A percentile compares a stretch with the other conserved stretches of the same genome.
These are phyloP conservation scores for Dromiciops gliroides DNA, from an alignment of 2,113 vertebrate genomes.

Conservation along the genomic window DNA sequence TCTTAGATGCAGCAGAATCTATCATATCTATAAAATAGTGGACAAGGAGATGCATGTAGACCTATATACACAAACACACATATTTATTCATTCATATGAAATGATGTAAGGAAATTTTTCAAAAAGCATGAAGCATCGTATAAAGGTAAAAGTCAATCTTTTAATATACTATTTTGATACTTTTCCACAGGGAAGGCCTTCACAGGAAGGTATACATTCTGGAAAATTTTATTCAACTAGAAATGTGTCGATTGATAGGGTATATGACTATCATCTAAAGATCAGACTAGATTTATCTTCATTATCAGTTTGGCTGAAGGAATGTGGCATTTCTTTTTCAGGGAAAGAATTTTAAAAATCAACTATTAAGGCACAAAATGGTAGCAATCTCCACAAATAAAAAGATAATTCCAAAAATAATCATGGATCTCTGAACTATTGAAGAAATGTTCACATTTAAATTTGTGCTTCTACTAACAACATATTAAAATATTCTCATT, in stretches of 20 bases:
- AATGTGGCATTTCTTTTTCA: neutral
- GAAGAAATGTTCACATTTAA: neutral
- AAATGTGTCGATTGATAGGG: neutral
- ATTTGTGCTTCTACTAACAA: neutral
- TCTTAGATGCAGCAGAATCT: neutral
- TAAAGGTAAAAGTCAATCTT: neutral
- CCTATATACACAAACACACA: neutral
- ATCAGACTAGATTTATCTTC: neutral
- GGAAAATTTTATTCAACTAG: neutral
- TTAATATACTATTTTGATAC: neutral
- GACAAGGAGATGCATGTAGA: neutral
- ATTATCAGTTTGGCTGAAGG: neutral
- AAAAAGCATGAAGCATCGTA: neutral
- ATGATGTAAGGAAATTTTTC: neutral
- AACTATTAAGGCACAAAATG: too few species aligned
- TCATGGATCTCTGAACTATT: neutral
- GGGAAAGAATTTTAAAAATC: neutral
- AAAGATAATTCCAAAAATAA: neutral
- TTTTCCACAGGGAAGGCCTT: neutral
- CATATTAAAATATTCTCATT: neutral
- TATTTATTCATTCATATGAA: neutral
- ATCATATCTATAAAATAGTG: neutral
- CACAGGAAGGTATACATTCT: neutral
- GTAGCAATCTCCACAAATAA: neutral
- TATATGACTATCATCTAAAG: neutral